These are phyloP conservation scores for Olivierus martensii DNA, from an alignment of 1,140 invertebrate genomes.

Conservation along the genomic window DNA sequence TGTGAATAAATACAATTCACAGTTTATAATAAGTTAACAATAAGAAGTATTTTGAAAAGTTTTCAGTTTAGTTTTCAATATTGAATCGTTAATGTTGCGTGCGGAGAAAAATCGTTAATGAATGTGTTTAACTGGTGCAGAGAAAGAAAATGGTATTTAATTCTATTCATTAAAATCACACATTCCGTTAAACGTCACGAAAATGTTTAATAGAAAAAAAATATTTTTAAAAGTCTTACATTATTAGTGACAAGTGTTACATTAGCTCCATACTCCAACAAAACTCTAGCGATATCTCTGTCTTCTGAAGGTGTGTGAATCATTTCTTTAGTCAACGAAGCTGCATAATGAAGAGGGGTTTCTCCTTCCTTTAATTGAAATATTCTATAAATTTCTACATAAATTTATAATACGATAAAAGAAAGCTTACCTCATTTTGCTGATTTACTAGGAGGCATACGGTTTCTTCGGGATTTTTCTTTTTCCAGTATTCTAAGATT, in stretches of 20 bases:
- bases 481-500: constrained; percentile 7
- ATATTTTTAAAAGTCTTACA: background rate
- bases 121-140: constrained; percentile 34
- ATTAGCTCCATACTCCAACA: constrained; percentile 81
- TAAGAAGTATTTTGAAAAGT: constrained; percentile 1
- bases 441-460: constrained; percentile 34
- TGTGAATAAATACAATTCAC: no score
- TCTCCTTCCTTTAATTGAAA: constrained; percentile 60
- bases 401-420: background rate
- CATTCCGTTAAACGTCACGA: background rate
- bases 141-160: constrained; percentile 2
- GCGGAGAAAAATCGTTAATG: background rate
- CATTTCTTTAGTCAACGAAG: constrained; percentile 30
- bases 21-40: no score
- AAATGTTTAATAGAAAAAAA: background rate
- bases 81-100: background rate
- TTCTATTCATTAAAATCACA: background rate
- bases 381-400: background rate
- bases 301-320: constrained; percentile 57
- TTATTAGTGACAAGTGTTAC: constrained; percentile 54
- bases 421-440: constrained; percentile 31
- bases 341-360: constrained; percentile 72
- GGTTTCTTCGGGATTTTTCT: constrained; percentile 1
- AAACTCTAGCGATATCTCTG: constrained; percentile 68
- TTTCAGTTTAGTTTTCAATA: background rate